A percentile compares a stretch with the other conserved stretches of the same genome.
phyloP scores from a whole-genome alignment of 1,140 invertebrate species.

The Melipona quadrifasciata region DNA sequence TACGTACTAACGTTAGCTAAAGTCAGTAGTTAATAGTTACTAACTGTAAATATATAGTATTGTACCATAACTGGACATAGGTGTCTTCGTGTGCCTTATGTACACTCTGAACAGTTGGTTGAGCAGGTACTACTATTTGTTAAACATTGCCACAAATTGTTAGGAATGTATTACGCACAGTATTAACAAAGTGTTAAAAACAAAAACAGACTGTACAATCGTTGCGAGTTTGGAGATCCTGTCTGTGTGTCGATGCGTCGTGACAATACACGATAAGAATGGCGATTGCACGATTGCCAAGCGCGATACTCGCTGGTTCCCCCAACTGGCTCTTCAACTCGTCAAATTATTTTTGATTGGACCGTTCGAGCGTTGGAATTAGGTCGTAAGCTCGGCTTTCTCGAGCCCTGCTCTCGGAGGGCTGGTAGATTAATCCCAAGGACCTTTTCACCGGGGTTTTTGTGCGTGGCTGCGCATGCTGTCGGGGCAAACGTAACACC shows the following conservation, averaged over 20 bases:
- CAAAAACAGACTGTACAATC: not conserved
- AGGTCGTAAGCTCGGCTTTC: constrained; percentile 7
- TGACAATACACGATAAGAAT: not conserved
- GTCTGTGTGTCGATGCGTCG: not conserved
- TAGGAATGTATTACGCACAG: too few relatives aligned
- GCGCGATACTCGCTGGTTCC: not conserved
- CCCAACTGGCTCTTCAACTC: constrained; percentile 12
- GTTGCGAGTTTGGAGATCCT: not conserved
- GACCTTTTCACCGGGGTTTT: not conserved
- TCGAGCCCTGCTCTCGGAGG: too few relatives aligned
- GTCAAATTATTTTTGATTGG: constrained; percentile 37
- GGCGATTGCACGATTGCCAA: not conserved
- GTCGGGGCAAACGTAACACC: constrained; percentile 6
- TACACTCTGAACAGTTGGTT: too few relatives aligned
- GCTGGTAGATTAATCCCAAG: constrained; percentile 17
- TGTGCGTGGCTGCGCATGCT: constrained; percentile 12
- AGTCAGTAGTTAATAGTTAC: too few relatives aligned
- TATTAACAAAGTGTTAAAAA: not conserved
- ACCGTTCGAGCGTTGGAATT: constrained; percentile 12
- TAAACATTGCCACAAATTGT: too few relatives aligned
- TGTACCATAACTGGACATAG: too few relatives aligned
- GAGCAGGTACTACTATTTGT: too few relatives aligned
- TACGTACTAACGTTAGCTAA: too few relatives aligned
- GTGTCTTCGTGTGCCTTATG: too few relatives aligned
- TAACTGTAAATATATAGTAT: too few relatives aligned